Conservation (phyloP, 2,888 invertebrate species). For the Ariolimax columbianus region DNA sequence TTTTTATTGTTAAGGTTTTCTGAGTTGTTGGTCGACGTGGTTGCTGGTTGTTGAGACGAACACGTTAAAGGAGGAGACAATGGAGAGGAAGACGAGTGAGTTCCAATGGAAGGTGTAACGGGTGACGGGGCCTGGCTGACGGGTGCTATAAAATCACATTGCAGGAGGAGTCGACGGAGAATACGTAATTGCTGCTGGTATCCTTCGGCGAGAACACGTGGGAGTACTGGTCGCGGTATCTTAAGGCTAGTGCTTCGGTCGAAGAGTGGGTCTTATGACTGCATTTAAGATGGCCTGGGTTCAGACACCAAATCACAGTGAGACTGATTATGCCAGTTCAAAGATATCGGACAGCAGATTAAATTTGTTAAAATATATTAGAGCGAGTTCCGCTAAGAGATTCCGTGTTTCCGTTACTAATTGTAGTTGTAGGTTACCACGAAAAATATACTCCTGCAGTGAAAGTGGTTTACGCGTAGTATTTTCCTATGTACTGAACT, state of each 20-base stretch:
- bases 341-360: too few relatives aligned
- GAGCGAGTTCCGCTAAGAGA: too few relatives aligned
- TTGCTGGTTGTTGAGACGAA: slow-evolving; percentile 6
- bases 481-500: too few relatives aligned
- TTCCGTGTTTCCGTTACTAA: too few relatives aligned
- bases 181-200: slow-evolving; percentile 32
- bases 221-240: slow-evolving; percentile 49
- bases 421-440: too few relatives aligned
- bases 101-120: slow-evolving; percentile 20
- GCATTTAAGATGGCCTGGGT: not conserved
- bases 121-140: slow-evolving; percentile 36
- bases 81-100: slow-evolving; percentile 4
- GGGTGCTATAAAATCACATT: slow-evolving; percentile 48
- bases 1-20: slow-evolving; percentile 26
- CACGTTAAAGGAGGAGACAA: slow-evolving; percentile 3
- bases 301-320: too few relatives aligned
- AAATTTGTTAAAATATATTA: too few relatives aligned
- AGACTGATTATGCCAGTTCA: too few relatives aligned
- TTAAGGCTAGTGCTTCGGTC: not conserved
- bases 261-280: not conserved
- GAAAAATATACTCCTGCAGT: too few relatives aligned
- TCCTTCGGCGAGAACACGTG: slow-evolving; percentile 39
- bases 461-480: too few relatives aligned
- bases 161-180: slow-evolving; percentile 47
- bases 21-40: slow-evolving; percentile 22